phyloP scores from a whole-genome alignment of 1,140 invertebrate species.

The Sipha flava region DNA sequence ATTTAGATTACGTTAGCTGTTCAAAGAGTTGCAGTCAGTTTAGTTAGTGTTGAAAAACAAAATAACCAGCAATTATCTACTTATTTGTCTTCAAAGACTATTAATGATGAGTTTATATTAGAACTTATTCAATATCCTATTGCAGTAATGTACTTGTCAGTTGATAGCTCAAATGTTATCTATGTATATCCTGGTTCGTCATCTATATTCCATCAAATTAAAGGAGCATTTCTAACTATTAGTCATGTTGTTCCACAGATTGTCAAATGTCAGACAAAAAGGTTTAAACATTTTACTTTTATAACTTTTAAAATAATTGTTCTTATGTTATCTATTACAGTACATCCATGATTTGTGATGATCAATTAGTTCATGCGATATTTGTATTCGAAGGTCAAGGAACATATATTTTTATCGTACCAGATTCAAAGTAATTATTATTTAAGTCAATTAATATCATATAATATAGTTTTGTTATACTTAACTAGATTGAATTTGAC shows the following conservation, averaged over 20 bases:
- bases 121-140: conserved; percentile 4
- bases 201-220: conserved; percentile 17
- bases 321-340: not conserved
- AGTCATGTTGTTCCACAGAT: conserved; percentile 1
- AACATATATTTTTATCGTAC: conserved; percentile 8
- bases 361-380: conserved; percentile 13
- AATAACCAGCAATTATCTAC: not conserved
- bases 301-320: not conserved
- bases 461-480: not conserved
- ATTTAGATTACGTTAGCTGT: conserved; percentile 3
- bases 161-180: not conserved
- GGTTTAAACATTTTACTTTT: not conserved
- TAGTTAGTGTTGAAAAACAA: not conserved
- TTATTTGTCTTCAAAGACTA: not conserved
- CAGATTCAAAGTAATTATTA: conserved; percentile 11
- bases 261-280: not conserved
- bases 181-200: not conserved
- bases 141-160: not conserved
- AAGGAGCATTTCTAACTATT: conserved; percentile 28
- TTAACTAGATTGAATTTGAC: not conserved
- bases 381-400: not conserved
- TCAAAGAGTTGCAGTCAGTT: conserved; percentile 9
- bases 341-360: conserved; percentile 9
- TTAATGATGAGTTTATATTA: not conserved
- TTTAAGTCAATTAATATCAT: not conserved